A percentile compares a stretch with the other conserved stretches of the same genome.
These are phyloP conservation scores for Psettodes erumei DNA, from an alignment of 2,113 vertebrate genomes.

Conservation along the genomic window DNA sequence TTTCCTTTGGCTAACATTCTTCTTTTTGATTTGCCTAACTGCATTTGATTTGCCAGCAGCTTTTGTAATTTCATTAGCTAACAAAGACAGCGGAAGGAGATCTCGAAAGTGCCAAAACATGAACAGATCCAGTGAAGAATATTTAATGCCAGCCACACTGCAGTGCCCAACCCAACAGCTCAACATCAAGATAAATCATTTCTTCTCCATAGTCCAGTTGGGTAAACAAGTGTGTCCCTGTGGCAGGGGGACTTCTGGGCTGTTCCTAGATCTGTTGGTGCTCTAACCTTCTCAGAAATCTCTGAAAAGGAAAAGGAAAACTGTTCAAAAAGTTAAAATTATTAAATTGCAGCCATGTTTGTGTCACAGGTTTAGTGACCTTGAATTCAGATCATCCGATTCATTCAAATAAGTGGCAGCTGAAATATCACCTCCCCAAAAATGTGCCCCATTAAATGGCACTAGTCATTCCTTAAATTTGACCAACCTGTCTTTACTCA, in stretches of 20 bases:
- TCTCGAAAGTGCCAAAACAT: conserved; percentile 56
- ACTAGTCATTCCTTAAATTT: not conserved
- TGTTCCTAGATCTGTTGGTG: conserved; percentile 44
- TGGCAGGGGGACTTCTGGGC: not conserved
- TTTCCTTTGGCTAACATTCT: conserved; percentile 64
- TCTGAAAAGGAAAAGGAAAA: not conserved
- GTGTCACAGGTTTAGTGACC: not conserved
- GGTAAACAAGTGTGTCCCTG: not conserved
- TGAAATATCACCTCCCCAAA: not conserved
- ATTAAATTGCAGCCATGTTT: not conserved
- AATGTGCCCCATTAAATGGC: not conserved
- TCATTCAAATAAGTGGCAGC: not conserved
- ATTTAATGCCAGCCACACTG: conserved; percentile 17
- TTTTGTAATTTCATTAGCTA: conserved; percentile 25
- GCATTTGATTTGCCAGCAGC: conserved; percentile 61
- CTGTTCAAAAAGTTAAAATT: not conserved
- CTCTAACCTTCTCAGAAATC: not conserved
- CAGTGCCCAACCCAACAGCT: conserved; percentile 51
- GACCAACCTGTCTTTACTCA: not conserved
- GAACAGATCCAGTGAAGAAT: conserved; percentile 5
- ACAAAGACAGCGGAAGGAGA: conserved; percentile 24
- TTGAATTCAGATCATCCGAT: not conserved
- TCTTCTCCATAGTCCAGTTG: conserved; percentile 1
- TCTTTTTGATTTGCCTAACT: conserved; percentile 47
- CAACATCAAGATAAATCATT: conserved; percentile 6